Percentiles rank a stretch among this genome's conserved stretches.
Evolutionary conservation across 2,797 vertebrate genomes (phyloP).

Genomic region (Huso huso): DNA sequence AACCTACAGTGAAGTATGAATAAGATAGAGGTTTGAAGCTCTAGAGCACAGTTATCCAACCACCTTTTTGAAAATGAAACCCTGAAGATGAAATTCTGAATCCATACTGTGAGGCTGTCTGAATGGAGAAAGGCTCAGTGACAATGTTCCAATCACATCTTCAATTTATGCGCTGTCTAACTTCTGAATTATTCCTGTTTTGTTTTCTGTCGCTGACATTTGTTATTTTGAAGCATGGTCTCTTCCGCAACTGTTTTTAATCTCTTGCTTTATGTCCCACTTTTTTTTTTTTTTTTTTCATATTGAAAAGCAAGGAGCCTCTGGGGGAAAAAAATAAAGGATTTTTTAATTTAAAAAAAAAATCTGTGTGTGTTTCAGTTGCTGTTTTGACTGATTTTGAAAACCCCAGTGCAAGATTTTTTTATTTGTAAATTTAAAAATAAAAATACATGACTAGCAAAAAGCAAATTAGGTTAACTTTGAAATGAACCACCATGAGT

Average conservation of each 20-base stretch:
- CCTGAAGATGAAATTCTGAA: not conserved
- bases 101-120: not conserved
- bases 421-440: too few relatives aligned
- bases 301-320: slow-evolving; percentile 34
- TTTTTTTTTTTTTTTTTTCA: slow-evolving; percentile 22
- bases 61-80: too few relatives aligned
- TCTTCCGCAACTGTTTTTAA: not conserved
- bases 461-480: too few relatives aligned
- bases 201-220: not conserved
- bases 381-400: not conserved
- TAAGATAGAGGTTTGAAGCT: too few relatives aligned
- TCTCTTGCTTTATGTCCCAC: slow-evolving; percentile 13
- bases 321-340: slow-evolving; percentile 26
- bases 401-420: too few relatives aligned
- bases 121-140: not conserved
- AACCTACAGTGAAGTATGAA: too few relatives aligned
- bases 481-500: too few relatives aligned
- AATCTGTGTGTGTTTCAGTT: not conserved
- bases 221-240: slow-evolving; percentile 8
- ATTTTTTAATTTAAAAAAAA: slow-evolving; percentile 24
- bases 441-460: too few relatives aligned
- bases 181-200: too few relatives aligned
- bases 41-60: too few relatives aligned
- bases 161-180: too few relatives aligned
- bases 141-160: too few relatives aligned